These are phyloP conservation scores for Troides helena DNA, from an alignment of 2,888 invertebrate genomes.

Conservation along the genomic window DNA sequence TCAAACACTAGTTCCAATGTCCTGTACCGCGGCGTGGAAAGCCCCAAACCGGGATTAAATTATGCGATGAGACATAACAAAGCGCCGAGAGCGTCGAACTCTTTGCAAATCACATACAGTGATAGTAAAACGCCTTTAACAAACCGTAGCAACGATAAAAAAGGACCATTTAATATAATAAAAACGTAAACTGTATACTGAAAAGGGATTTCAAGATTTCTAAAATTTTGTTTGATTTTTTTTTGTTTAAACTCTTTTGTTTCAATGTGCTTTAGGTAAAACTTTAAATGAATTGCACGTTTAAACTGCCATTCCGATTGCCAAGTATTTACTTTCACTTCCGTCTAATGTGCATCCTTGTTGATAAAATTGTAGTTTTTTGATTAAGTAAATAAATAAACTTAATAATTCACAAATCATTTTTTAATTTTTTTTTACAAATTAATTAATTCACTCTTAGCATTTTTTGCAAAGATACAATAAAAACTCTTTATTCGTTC, in stretches of 20 bases:
- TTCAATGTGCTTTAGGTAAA: constrained; percentile 32
- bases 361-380: neutral
- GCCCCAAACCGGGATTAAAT: constrained; percentile 36
- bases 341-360: constrained; percentile 16
- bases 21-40: constrained; percentile 43
- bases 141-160: constrained; percentile 51
- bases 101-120: constrained; percentile 63
- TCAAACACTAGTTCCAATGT: constrained; percentile 41
- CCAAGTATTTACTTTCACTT: constrained; percentile 38
- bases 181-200: constrained; percentile 71
- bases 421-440: too few species aligned
- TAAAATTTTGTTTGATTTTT: constrained; percentile 38
- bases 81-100: constrained; percentile 43
- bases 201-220: constrained; percentile 66
- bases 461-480: too few species aligned
- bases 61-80: constrained; percentile 43
- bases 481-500: too few species aligned
- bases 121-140: constrained; percentile 46
- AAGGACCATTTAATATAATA: constrained; percentile 63
- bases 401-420: too few species aligned
- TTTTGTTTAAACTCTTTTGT: constrained; percentile 23
- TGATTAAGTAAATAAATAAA: too few species aligned
- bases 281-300: constrained; percentile 40
- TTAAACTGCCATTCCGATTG: constrained; percentile 27
- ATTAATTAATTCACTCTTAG: too few species aligned